Evolutionary conservation across 2,797 vertebrate genomes (phyloP).

Genomic region (Mastacembelus armatus): DNA sequence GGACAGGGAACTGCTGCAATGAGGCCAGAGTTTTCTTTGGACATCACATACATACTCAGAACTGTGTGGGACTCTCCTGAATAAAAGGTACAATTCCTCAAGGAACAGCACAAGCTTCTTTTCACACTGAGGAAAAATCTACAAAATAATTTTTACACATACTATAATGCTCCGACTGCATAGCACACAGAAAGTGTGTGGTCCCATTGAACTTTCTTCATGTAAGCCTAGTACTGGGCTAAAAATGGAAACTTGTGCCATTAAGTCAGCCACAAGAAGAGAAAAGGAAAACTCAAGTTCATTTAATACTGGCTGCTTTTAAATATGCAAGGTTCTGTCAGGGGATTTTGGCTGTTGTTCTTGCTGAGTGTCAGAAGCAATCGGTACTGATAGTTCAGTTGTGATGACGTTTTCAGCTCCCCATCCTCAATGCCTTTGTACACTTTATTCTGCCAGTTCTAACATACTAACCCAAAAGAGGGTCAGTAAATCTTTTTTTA

Average conservation of each 20-base stretch:
- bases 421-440: background rate
- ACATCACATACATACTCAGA: constrained; percentile 6
- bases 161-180: too few relatives aligned
- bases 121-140: constrained; percentile 4
- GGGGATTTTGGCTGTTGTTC: constrained; percentile 30
- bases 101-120: background rate
- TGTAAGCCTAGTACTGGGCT: background rate
- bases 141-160: too few relatives aligned
- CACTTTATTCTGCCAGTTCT: background rate
- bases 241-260: background rate
- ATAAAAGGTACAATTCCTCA: background rate
- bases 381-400: constrained; percentile 58
- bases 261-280: background rate
- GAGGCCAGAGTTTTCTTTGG: constrained; percentile 17
- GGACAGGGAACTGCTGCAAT: constrained; percentile 31
- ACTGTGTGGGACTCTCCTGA: background rate
- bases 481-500: background rate
- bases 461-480: background rate
- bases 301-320: constrained; percentile 31
- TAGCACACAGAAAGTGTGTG: too few relatives aligned
- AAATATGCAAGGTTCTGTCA: constrained; percentile 43
- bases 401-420: constrained; percentile 23
- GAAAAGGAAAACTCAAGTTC: background rate
- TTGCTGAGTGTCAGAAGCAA: constrained; percentile 48
- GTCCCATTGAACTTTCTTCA: too few relatives aligned